These are phyloP conservation scores for Myotis findleyi DNA, from an alignment of 2,797 vertebrate genomes.

Conservation along the genomic window DNA sequence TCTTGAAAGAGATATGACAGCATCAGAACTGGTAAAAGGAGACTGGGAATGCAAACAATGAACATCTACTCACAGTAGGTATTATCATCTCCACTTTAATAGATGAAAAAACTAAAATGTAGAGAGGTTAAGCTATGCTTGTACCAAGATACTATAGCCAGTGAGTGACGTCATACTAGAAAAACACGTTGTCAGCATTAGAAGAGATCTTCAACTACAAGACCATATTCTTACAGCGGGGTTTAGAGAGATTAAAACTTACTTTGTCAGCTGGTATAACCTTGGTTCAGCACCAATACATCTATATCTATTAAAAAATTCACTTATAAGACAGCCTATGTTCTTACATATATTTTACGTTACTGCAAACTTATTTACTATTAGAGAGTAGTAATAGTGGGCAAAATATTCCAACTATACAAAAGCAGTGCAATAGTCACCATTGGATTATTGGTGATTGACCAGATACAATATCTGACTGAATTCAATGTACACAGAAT, in stretches of 20 bases:
- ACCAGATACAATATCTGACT: neutral
- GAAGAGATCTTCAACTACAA: neutral
- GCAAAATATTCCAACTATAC: neutral
- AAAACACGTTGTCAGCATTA: neutral
- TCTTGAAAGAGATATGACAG: neutral
- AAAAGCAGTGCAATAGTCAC: neutral
- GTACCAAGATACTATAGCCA: neutral
- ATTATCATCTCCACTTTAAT: neutral
- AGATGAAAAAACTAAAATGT: neutral
- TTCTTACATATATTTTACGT: neutral
- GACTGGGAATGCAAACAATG: neutral
- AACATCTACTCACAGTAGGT: neutral
- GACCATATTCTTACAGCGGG: neutral
- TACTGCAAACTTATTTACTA: neutral
- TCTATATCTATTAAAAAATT: neutral
- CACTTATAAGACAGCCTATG: neutral
- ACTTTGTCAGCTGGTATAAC: neutral
- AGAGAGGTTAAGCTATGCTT: neutral
- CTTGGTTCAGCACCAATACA: neutral
- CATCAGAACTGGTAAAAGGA: neutral
- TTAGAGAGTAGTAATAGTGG: neutral
- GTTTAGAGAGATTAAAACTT: neutral
- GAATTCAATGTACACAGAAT: neutral
- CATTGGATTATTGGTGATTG: neutral
- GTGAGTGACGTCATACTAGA: neutral